A percentile compares a stretch with the other conserved stretches of the same genome.
Conservation (phyloP, 2,113 vertebrate genomes). For the Barnardius zonarius region DNA sequence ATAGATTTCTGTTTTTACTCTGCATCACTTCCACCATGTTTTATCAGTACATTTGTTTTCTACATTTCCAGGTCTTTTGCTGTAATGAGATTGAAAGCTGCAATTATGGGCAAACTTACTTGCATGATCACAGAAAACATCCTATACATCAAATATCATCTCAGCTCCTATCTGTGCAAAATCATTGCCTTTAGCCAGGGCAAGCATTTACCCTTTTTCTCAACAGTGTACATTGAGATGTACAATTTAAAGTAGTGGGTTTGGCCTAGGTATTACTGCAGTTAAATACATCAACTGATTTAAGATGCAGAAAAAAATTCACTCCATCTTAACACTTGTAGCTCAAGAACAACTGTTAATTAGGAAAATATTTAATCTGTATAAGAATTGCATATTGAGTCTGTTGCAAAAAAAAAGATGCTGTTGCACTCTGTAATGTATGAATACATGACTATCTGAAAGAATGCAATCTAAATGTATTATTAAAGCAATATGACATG, state of each 20-base stretch:
- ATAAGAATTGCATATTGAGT: background rate
- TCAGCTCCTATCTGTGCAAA: background rate
- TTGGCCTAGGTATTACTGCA: background rate
- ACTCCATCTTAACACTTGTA: background rate
- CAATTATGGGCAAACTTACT: background rate
- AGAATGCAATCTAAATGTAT: background rate
- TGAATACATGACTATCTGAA: background rate
- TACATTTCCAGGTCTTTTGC: background rate
- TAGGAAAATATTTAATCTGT: background rate
- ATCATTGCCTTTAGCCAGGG: background rate
- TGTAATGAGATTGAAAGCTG: background rate
- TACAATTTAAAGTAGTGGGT: background rate
- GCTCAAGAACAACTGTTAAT: background rate
- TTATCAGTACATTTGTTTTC: background rate
- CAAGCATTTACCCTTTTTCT: background rate
- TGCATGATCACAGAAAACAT: background rate
- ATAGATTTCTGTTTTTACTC: background rate
- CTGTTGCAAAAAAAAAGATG: background rate
- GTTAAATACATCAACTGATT: background rate
- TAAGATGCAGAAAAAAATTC: background rate
- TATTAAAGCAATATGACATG: background rate
- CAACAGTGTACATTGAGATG: rapidly evolving
- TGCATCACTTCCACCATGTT: background rate
- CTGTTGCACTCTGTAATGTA: background rate
- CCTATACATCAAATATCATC: background rate